These are phyloP conservation scores for Folsomia candida DNA, from an alignment of 2,888 invertebrate genomes.

Conservation along the genomic window DNA sequence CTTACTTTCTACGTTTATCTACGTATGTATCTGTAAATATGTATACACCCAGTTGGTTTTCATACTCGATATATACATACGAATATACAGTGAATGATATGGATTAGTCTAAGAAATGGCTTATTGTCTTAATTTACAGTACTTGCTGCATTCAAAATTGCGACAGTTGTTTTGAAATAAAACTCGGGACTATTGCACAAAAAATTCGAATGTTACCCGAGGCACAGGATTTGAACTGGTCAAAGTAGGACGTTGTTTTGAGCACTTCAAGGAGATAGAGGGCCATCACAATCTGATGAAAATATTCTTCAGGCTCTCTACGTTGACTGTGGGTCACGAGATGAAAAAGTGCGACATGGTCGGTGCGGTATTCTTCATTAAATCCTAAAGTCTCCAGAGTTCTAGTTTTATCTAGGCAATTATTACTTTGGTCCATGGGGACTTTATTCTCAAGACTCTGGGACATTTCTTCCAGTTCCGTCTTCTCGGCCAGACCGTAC, in stretches of 20 bases:
- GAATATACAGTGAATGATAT: no score
- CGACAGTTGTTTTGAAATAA: no score
- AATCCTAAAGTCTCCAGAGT: slow-evolving; percentile 3
- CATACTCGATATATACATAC: no score
- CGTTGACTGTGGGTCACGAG: slow-evolving; percentile 44
- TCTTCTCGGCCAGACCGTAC: slow-evolving; percentile 32
- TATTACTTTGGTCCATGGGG: neutral
- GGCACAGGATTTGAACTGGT: slow-evolving; percentile 10
- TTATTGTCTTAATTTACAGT: no score
- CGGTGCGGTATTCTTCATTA: slow-evolving; percentile 42
- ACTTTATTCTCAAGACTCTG: slow-evolving; percentile 12
- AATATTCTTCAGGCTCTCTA: slow-evolving; percentile 36
- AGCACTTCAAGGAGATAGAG: slow-evolving; percentile 39
- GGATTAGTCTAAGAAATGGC: no score
- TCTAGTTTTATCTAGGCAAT: slow-evolving; percentile 8
- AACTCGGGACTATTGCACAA: no score
- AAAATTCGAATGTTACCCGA: no score
- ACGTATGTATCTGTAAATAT: no score
- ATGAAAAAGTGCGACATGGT: slow-evolving; percentile 38
- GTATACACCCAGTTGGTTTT: no score
- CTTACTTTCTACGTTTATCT: no score
- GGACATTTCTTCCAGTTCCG: slow-evolving; percentile 20
- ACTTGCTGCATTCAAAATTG: no score
- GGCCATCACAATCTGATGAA: slow-evolving; percentile 47
- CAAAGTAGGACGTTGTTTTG: slow-evolving; percentile 30